These are phyloP conservation scores for Bettongia penicillata DNA, from an alignment of 2,113 vertebrate genomes.

Conservation along the genomic window DNA sequence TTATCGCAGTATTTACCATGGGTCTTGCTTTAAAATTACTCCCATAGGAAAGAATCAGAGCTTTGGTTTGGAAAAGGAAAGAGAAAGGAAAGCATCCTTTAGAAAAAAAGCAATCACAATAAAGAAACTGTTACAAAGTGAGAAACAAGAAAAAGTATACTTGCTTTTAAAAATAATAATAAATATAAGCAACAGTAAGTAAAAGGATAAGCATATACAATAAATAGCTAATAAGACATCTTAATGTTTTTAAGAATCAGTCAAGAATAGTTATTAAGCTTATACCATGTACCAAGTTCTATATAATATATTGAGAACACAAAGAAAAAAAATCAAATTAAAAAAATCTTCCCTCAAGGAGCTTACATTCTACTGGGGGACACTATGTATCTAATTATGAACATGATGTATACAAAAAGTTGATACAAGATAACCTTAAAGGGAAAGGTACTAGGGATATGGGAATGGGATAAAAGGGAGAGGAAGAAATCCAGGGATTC, in stretches of 20 bases:
- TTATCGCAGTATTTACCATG: not conserved
- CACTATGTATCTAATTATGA: not conserved
- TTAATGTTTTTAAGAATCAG: not conserved
- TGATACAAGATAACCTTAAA: not conserved
- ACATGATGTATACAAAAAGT: not conserved
- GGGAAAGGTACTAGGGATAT: not conserved
- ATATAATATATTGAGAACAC: not conserved
- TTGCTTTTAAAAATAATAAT: not conserved
- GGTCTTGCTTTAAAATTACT: not conserved
- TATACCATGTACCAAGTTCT: not conserved
- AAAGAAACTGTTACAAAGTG: not conserved
- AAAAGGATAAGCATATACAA: not conserved
- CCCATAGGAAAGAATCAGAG: constrained; percentile 2
- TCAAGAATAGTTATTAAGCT: not conserved
- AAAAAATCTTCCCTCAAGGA: not conserved
- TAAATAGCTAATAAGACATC: not conserved
- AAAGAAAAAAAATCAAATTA: not conserved
- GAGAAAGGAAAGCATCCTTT: not conserved
- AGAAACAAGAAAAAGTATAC: not conserved
- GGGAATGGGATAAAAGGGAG: not conserved
- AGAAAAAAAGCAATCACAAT: not conserved
- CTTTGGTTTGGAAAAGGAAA: not conserved
- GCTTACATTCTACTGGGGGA: not conserved
- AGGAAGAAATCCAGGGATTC: not conserved
- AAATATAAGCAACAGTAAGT: not conserved